phyloP scores from a whole-genome alignment of 2,888 invertebrate species.

The Pheosia gnoma region DNA sequence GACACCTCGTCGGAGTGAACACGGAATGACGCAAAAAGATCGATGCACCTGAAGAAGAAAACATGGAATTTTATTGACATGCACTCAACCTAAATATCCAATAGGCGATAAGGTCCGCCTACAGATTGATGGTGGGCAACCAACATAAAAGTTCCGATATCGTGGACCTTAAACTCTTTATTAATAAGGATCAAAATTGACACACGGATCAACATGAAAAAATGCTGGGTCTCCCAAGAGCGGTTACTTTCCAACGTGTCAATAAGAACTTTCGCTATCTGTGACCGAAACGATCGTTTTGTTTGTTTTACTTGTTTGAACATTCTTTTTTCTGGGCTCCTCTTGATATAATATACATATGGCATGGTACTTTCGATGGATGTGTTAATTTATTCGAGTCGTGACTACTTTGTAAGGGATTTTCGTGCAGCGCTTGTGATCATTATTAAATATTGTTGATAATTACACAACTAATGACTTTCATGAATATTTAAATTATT shows the following conservation, averaged over 20 bases:
- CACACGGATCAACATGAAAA: constrained; percentile 30
- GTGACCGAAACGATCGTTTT: constrained; percentile 69
- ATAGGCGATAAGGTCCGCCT: constrained; percentile 67
- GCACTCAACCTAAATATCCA: constrained; percentile 75
- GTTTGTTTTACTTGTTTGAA: constrained; percentile 74
- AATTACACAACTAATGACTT: background rate
- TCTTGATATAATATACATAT: constrained; percentile 43
- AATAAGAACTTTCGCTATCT: constrained; percentile 83
- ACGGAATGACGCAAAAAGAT: constrained; percentile 29
- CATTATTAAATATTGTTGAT: background rate
- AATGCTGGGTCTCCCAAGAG: constrained; percentile 46
- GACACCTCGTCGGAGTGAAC: background rate
- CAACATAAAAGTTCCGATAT: constrained; percentile 19
- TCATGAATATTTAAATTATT: too few species aligned
- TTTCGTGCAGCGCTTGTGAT: background rate
- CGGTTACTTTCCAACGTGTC: constrained; percentile 80
- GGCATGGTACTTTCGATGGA: constrained; percentile 49
- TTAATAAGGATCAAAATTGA: constrained; percentile 46
- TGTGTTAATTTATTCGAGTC: constrained; percentile 49
- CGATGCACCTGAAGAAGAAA: constrained; percentile 34
- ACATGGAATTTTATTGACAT: constrained; percentile 40
- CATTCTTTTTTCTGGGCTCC: constrained; percentile 59
- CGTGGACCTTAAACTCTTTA: constrained; percentile 32
- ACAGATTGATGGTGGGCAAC: constrained; percentile 46
- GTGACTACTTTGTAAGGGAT: constrained; percentile 21